Conservation (phyloP, 2,113 vertebrate genomes). For the Cepphus grylle region DNA sequence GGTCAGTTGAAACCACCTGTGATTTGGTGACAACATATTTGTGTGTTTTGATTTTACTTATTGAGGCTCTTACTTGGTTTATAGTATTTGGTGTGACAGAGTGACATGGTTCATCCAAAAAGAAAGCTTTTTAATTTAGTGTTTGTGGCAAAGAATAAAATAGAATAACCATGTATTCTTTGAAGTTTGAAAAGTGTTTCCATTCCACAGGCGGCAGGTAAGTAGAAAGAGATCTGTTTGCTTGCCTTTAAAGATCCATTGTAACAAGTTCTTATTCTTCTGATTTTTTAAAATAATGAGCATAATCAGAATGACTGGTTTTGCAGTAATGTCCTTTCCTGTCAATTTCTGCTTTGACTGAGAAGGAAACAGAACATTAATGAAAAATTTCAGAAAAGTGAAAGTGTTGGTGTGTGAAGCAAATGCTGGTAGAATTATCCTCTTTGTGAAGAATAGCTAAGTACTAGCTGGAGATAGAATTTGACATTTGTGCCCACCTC, state of each 20-base stretch:
- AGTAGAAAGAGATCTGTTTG: background rate
- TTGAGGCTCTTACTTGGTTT: background rate
- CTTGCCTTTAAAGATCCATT: background rate
- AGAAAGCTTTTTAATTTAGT: background rate
- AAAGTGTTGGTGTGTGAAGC: background rate
- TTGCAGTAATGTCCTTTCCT: background rate
- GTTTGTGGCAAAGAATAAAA: background rate
- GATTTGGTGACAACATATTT: background rate
- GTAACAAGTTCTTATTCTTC: background rate
- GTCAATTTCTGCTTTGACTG: background rate
- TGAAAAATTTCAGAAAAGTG: background rate
- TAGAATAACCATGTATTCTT: background rate
- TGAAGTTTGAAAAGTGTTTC: background rate
- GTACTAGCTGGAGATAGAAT: background rate
- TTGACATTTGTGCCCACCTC: background rate
- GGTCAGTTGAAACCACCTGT: background rate
- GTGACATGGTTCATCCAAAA: background rate
- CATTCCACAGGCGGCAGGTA: background rate
- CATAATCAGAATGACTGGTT: background rate
- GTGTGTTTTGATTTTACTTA: background rate
- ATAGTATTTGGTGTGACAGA: background rate
- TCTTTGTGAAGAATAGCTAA: background rate
- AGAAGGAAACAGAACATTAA: background rate
- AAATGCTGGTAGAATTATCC: background rate
- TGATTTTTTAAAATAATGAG: background rate